phyloP scores from a whole-genome alignment of 92 coral and sea anemone genomes.

The Zoanthus solanderi region DNA sequence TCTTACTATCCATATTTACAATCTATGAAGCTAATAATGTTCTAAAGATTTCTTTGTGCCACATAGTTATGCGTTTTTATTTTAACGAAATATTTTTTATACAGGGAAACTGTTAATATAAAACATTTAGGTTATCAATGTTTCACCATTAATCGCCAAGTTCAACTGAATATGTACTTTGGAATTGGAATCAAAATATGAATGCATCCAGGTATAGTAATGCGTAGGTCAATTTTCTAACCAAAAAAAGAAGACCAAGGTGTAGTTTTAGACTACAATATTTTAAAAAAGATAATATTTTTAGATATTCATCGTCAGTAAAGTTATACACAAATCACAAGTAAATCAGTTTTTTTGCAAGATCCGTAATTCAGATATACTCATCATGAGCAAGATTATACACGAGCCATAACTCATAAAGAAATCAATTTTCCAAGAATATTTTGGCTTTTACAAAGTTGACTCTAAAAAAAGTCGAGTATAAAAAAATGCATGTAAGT shows the following conservation, averaged over 20 bases:
- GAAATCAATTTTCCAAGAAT: background rate
- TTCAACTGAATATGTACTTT: background rate
- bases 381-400: too few relatives aligned
- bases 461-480: constrained; percentile 10
- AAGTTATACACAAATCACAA: too few relatives aligned
- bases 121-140: background rate
- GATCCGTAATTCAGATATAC: too few relatives aligned
- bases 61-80: background rate
- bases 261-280: too few relatives aligned
- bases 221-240: too few relatives aligned
- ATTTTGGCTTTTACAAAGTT: background rate
- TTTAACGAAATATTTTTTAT: background rate
- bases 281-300: too few relatives aligned
- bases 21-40: background rate
- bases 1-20: background rate
- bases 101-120: background rate
- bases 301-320: background rate
- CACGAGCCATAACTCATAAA: too few relatives aligned
- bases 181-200: background rate
- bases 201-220: too few relatives aligned
- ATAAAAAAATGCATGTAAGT: constrained; percentile 10
- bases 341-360: background rate
- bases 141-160: background rate
- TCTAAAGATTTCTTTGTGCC: background rate
- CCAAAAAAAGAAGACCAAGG: too few relatives aligned